Percentiles rank a stretch among this genome's conserved stretches.
These are phyloP conservation scores for Microtus oregoni DNA, from an alignment of 2,113 vertebrate species.

Conservation along the genomic window DNA sequence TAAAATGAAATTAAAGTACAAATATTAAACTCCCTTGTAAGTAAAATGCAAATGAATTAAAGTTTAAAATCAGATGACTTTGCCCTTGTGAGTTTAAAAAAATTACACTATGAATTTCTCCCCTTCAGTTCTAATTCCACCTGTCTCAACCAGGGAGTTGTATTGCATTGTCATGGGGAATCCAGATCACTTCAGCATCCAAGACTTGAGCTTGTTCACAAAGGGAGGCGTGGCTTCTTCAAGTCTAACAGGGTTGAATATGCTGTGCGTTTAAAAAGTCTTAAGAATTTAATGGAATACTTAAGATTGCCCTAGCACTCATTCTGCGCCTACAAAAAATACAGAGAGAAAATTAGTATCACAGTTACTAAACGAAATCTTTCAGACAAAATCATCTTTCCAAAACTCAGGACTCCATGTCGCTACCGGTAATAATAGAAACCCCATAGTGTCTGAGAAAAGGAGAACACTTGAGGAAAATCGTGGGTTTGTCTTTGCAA, in stretches of 20 bases:
- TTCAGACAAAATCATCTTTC: background rate
- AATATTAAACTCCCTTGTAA: background rate
- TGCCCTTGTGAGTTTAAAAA: conserved; percentile 7
- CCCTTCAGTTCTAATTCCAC: background rate
- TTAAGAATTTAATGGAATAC: background rate
- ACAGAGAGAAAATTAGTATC: background rate
- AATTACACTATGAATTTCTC: background rate
- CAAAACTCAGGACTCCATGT: background rate
- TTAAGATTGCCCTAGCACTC: background rate
- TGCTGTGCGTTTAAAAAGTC: background rate
- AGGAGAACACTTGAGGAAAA: background rate
- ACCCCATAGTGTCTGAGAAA: background rate
- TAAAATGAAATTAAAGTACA: conserved; percentile 34
- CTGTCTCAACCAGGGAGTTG: background rate
- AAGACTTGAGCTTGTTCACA: background rate
- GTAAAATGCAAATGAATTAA: conserved; percentile 37
- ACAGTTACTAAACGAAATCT: background rate
- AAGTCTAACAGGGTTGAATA: background rate
- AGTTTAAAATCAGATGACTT: conserved; percentile 40
- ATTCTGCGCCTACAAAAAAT: background rate
- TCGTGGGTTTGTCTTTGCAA: background rate
- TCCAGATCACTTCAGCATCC: background rate
- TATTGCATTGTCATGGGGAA: background rate
- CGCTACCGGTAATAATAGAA: conserved; percentile 1
- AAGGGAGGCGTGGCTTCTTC: background rate